These are phyloP conservation scores for Scrobipalpa costella DNA, from an alignment of 2,888 invertebrate genomes.

Conservation along the genomic window DNA sequence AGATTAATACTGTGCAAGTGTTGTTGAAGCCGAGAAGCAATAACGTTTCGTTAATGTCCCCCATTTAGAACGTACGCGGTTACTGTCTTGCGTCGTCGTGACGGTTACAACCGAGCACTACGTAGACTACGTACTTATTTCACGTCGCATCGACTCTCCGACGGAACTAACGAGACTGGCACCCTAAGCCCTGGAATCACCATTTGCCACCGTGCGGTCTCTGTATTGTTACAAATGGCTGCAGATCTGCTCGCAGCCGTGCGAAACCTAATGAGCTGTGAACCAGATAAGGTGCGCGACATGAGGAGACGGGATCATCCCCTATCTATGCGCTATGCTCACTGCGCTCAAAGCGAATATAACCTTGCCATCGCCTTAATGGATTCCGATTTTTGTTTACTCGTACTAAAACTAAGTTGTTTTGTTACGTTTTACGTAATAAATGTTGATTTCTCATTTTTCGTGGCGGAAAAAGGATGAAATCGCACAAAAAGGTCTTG, in stretches of 20 bases:
- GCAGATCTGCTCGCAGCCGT: constrained; percentile 67
- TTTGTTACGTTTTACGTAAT: not conserved
- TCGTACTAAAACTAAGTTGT: too few species aligned
- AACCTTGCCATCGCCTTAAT: constrained; percentile 23
- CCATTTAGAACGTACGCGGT: constrained; percentile 73
- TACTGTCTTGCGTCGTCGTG: constrained; percentile 68
- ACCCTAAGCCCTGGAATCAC: constrained; percentile 68
- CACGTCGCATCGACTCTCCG: constrained; percentile 53
- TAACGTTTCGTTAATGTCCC: constrained; percentile 75
- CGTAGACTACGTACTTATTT: constrained; percentile 52
- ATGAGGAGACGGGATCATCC: constrained; percentile 68
- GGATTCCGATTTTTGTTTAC: constrained; percentile 16
- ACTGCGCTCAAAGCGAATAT: constrained; percentile 51
- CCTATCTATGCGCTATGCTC: constrained; percentile 66
- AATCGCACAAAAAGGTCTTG: constrained; percentile 11
- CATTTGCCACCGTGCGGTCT: constrained; percentile 68
- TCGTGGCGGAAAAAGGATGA: not conserved
- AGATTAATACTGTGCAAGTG: constrained; percentile 75
- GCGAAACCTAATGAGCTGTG: constrained; percentile 79
- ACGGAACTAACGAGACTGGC: constrained; percentile 60
- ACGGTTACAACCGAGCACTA: constrained; percentile 51
- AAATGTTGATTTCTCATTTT: constrained; percentile 11
- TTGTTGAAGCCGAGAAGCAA: constrained; percentile 70
- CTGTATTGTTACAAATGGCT: constrained; percentile 76
- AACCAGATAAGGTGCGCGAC: constrained; percentile 80